Evolutionary conservation across 2,113 vertebrate genomes (phyloP), one percentile per base, ranked within the genome.

Genomic region (Riparia riparia): DNA sequence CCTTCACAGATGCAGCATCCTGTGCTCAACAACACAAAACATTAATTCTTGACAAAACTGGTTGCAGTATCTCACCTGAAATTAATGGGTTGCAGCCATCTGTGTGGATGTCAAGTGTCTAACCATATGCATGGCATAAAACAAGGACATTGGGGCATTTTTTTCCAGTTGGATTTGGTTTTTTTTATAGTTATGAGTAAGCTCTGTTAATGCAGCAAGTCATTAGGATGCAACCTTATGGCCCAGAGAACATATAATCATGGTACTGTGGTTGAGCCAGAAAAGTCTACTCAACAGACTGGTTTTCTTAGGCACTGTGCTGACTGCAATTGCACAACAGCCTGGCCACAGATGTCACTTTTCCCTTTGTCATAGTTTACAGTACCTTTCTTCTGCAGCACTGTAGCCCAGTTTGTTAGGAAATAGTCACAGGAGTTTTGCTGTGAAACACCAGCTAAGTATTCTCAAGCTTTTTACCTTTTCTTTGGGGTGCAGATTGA

Each of bases 101-200:
- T 77, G 3, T n/a, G 21, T 14, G 41, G 37, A 28, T 70, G 17
- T 6, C 31, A 73, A n/a, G 14, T 24, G 25, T 28, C 32, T 57
- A 70, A 65, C 14, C 7, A n/a, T 3, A 57, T 45, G 11, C 6
- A 25, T 29, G 17, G 6, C 25, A 81, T 24, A 44, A 71, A 82
- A 17, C 7, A 37, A 82, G 65, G 31, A 14, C 10, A 2, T 19
- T 69, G 19, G 2, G 4, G 5, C 41, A 11, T n/a, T 2, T 44
- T 44, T 66, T 73, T 45, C 21, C 7, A 4, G 2, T 44, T 12
- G 11, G 5, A 14, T 22, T 73, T 29, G 6, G 4, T 0, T 10
- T 51, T 76, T 64, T 83, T 64, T 1, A 37, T 22, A 54, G 6
- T 21, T 72, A 56, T 19, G 3, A 69, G 22, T 39, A 65, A 65